Base-by-base conservation (phyloP, 2,888 invertebrate genomes). In the Sericinus montela region DNA sequence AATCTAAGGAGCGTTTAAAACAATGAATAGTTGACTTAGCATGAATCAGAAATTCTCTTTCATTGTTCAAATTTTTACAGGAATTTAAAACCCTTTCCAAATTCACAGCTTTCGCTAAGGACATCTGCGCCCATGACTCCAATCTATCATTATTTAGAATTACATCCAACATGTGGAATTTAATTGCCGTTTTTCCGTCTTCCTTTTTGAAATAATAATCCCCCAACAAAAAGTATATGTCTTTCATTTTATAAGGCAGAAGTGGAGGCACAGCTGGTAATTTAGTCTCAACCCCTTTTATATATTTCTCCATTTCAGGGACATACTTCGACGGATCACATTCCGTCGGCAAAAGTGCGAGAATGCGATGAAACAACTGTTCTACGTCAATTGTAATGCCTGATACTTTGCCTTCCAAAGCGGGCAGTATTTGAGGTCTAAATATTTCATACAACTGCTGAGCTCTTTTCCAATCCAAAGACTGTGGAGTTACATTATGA, bases 51-150 rank as follows among this genome's bases (percentile, higher is more conserved):
- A 93, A 93, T 57, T 93, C 93, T 54, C 88, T 90, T 66, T 93
- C 91, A 54, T 81, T 90, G 51, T 84, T 80, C 7, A 83, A 66
- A 74, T 91, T 90, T 52, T 91, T 91, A 59, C 93, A 93, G 37
- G 94, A 95, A 72, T 94, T 96, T 1, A 98, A 80, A 72, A 93
- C 92, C 34, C 92, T 93, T 65, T 97, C 97, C 46, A 98, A 90
- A 65, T 93, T 92, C 50, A 94, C 92, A 3, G 92, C 93, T 67
- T 93, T 93, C 0, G 95, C 93, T 53, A 98, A 87, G 0, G 97
- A 96, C 72, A 98, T 91, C 45, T 95, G 94, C 1, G 97, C 97
- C 98, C 98, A 98, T 0, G 98, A 96, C 81, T 97, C 97, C 51
- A 97, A 91, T 43, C 98, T 90, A 45, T 90, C 85, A 1, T 93